Conservation (phyloP, 2,888 invertebrate species). For the Polylopha cassiicola region DNA sequence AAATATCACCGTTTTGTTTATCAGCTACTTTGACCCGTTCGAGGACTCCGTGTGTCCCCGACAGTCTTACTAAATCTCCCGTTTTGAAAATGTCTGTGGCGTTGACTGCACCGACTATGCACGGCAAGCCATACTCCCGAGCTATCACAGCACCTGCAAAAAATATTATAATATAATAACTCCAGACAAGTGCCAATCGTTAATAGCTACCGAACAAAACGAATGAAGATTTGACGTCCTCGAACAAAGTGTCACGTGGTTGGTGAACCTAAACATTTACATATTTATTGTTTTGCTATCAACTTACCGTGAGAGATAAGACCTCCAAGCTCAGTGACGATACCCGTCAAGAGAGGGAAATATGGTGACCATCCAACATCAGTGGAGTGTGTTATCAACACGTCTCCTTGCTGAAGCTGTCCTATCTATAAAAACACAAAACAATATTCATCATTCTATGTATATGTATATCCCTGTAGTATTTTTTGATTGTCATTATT, state of each 20-base stretch:
- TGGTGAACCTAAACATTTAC: no score
- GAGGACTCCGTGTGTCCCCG: constrained; percentile 63
- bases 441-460: neutral
- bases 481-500: no score
- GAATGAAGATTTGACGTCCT: neutral
- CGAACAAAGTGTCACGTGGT: no score
- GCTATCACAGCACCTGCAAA: constrained; percentile 86
- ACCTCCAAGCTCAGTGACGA: constrained; percentile 90
- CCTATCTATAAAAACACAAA: constrained; percentile 46
- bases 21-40: constrained; percentile 47
- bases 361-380: constrained; percentile 93
- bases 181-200: no score
- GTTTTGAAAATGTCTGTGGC: constrained; percentile 83
- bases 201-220: no score
- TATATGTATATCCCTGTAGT: no score
- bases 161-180: constrained; percentile 22
- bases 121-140: constrained; percentile 89
- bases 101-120: constrained; percentile 84
- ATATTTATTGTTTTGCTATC: neutral
- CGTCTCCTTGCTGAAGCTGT: constrained; percentile 79
- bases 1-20: neutral
- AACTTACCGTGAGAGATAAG: constrained; percentile 87
- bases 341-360: constrained; percentile 86
- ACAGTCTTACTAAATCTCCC: constrained; percentile 78
- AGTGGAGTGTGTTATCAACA: constrained; percentile 85